Evolutionary conservation across 2,113 vertebrate genomes (phyloP).

Genomic region (Tinamus guttatus): DNA sequence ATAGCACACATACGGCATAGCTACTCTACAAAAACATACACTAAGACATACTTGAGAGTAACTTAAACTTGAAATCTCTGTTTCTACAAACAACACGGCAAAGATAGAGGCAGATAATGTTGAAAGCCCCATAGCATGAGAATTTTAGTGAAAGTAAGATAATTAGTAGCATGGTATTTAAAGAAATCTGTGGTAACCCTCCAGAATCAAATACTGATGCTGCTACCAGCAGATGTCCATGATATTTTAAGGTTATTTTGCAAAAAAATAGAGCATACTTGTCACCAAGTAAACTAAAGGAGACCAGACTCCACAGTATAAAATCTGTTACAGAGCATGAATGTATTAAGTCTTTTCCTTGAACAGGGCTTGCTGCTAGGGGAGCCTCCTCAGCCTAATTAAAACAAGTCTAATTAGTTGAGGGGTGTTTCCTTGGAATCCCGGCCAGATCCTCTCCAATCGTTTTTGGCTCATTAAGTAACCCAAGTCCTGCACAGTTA

Average conservation of each 20-base stretch:
- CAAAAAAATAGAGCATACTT: slow-evolving; percentile 28
- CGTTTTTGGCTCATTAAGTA: slow-evolving; percentile 48
- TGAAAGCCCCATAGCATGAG: neutral
- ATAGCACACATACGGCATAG: neutral
- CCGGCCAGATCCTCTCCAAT: neutral
- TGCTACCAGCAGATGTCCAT: neutral
- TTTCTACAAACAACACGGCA: neutral
- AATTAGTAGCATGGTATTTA: neutral
- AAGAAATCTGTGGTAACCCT: neutral
- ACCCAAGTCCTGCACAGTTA: neutral
- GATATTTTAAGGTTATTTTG: neutral
- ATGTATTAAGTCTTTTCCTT: neutral
- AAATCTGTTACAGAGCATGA: neutral
- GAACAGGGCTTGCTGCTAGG: slow-evolving; percentile 1
- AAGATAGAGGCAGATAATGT: neutral
- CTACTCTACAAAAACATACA: neutral
- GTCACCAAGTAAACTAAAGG: neutral
- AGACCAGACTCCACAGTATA: neutral
- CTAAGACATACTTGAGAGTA: neutral
- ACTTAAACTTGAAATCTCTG: neutral
- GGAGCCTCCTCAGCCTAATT: slow-evolving; percentile 52
- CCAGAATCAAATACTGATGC: neutral
- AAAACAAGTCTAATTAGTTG: slow-evolving; percentile 53
- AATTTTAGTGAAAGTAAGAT: neutral
- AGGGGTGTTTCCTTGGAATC: slow-evolving; percentile 54